Evolutionary conservation across 2,888 invertebrate species (phyloP).

Genomic region (Eupithecia centaureata): DNA sequence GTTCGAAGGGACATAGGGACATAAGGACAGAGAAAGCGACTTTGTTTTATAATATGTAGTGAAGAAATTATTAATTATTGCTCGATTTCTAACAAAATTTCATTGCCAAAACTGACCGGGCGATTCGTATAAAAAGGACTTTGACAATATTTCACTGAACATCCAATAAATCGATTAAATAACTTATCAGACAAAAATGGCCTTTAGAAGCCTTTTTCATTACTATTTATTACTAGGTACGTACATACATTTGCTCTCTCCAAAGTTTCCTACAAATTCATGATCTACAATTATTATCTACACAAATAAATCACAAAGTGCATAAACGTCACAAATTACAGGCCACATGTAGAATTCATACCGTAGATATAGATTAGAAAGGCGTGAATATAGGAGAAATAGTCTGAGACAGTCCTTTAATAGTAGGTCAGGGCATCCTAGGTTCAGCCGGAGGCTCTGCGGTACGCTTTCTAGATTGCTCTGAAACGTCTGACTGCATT

Average conservation of each 20-base stretch:
- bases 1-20: too few relatives aligned
- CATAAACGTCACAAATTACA: conserved; percentile 74
- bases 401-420: conserved; percentile 73
- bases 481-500: conserved; percentile 46
- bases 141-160: too few relatives aligned
- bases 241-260: background rate
- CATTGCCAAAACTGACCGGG: too few relatives aligned
- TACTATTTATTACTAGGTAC: too few relatives aligned
- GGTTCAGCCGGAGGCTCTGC: conserved; percentile 60
- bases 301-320: conserved; percentile 75
- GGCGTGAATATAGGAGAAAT: conserved; percentile 67
- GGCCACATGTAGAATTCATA: conserved; percentile 50
- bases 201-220: background rate
- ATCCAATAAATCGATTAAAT: too few relatives aligned
- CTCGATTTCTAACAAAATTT: too few relatives aligned
- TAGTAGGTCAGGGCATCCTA: conserved; percentile 68
- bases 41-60: too few relatives aligned
- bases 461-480: conserved; percentile 54
- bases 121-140: too few relatives aligned
- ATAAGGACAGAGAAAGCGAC: too few relatives aligned
- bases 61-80: too few relatives aligned
- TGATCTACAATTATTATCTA: conserved; percentile 60
- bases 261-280: background rate
- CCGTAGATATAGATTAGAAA: conserved; percentile 31
- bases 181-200: too few relatives aligned